phyloP scores from a whole-genome alignment of 2,113 vertebrate genomes.

The Notiomystis cincta region DNA sequence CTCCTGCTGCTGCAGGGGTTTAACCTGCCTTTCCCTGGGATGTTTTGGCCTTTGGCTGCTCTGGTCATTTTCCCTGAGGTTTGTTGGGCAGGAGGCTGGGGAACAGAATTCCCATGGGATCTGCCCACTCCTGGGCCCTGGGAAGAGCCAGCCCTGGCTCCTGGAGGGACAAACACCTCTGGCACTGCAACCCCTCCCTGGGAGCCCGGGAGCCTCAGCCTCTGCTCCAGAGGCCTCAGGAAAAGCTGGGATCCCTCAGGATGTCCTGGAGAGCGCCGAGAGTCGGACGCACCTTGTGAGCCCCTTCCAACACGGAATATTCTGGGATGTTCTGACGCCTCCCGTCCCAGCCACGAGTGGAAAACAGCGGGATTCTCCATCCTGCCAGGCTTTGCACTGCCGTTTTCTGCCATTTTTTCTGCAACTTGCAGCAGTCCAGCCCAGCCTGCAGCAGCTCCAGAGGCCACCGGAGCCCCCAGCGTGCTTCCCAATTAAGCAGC shows the following conservation, averaged over 20 bases:
- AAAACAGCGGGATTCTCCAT: rapidly evolving
- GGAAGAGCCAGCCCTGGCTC: not conserved
- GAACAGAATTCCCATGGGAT: not conserved
- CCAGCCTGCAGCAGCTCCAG: not conserved
- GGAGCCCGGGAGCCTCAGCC: not conserved
- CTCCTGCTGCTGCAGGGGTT: not conserved
- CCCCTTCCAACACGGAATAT: rapidly evolving
- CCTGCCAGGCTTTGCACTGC: rapidly evolving
- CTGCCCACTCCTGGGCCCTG: not conserved
- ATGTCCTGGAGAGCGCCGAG: not conserved
- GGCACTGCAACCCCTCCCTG: rapidly evolving
- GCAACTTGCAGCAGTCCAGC: not conserved
- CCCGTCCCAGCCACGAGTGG: rapidly evolving
- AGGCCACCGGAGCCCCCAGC: not conserved
- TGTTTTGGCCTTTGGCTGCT: not conserved
- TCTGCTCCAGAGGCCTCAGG: not conserved
- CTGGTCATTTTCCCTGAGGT: not conserved
- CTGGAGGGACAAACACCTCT: rapidly evolving
- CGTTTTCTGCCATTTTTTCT: not conserved
- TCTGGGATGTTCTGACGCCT: not conserved
- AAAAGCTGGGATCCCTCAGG: not conserved
- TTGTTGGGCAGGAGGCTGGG: not conserved
- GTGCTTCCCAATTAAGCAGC: not conserved
- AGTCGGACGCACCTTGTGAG: rapidly evolving
- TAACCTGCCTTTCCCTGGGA: not conserved